Base-by-base conservation (phyloP, 2,113 vertebrate genomes). In the Peromyscus polionotus region DNA sequence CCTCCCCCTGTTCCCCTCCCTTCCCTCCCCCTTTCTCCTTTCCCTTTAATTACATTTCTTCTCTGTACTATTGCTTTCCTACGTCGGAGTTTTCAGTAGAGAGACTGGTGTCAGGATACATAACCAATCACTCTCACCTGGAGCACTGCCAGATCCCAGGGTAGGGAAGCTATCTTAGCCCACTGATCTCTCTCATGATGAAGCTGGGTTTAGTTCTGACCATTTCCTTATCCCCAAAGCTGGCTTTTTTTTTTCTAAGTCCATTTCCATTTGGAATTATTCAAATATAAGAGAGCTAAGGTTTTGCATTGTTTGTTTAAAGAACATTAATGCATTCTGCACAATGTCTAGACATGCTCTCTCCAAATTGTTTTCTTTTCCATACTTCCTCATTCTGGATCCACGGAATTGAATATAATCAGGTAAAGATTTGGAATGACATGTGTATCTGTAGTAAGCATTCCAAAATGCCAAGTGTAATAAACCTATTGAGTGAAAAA, bases 321-420 rank as follows among this genome's bases (percentile, higher is more conserved):
- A 95, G 51, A 93, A 75, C 19, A 83, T 84, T 70, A 73, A 51
- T 42, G 73, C 88, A 75, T 39, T 75, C 81, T 28, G 17, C 36
- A 12, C 54, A 85, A 45, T 28, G 79, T 45, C 88, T 51, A 73
- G 63, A 39, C 19, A 45, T 19, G 26, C 19, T 94, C 19, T 94
- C 48, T 97, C 63, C 48, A 92, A 76, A 65, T 90, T 65, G 68
- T 90, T 95, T 97, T 65, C 57, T 86, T 98, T 96, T 76, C 70
- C 59, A 67, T 59, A n/a, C 36, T 96, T 75, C 61, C 57, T 93
- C 70, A 77, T 31, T 57, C n/a, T 84, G 36, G 57, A 14, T 51
- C 68, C 20, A 45, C 28, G 39, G 75, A 70, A 94, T 86, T 63
- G 77, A 45, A 57, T 75, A 86, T 88, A 97, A 96, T 63, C 61